Percentiles rank a stretch among this genome's conserved stretches.
Conservation (phyloP, 2,888 invertebrate genomes). For the Cheilosia urbana region DNA sequence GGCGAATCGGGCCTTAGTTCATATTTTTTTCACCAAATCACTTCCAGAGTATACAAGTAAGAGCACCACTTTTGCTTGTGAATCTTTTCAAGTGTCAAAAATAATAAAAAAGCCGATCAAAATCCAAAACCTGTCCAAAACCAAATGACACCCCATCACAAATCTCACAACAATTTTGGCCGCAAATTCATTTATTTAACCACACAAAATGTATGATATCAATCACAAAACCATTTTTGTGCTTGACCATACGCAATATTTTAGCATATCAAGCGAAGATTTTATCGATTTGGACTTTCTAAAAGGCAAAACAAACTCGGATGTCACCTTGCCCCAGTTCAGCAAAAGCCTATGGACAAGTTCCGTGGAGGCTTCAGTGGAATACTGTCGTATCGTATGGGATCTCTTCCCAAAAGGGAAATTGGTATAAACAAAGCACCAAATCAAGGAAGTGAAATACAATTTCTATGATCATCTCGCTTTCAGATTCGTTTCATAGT, state of each 20-base stretch:
- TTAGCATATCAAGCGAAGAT: constrained; percentile 87
- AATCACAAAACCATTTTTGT: constrained; percentile 98
- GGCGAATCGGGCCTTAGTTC: no score
- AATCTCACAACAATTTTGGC: constrained; percentile 7
- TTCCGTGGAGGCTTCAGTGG: constrained; percentile 96
- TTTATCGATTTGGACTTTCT: constrained; percentile 82
- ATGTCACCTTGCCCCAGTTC: constrained; percentile 91
- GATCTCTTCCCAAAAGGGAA: constrained; percentile 97
- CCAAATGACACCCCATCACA: constrained; percentile 9
- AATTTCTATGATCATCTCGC: constrained; percentile 2
- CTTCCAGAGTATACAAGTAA: neutral
- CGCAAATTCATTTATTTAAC: constrained; percentile 30
- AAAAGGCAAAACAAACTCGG: constrained; percentile 85
- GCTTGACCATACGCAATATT: constrained; percentile 96
- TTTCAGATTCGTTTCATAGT: constrained; percentile 92
- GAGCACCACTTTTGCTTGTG: neutral
- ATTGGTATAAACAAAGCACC: constrained; percentile 85
- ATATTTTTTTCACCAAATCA: no score
- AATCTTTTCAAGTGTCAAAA: neutral
- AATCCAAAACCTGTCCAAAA: constrained; percentile 9
- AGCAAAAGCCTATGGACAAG: constrained; percentile 98
- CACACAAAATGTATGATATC: constrained; percentile 81
- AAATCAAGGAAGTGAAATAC: neutral
- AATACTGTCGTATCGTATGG: constrained; percentile 98
- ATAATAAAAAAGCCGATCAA: constrained; percentile 27